These are phyloP conservation scores for Hydractinia echinata DNA, from an alignment of 30 jellyfish, hydroid and myxozoan genomes.

Conservation along the genomic window DNA sequence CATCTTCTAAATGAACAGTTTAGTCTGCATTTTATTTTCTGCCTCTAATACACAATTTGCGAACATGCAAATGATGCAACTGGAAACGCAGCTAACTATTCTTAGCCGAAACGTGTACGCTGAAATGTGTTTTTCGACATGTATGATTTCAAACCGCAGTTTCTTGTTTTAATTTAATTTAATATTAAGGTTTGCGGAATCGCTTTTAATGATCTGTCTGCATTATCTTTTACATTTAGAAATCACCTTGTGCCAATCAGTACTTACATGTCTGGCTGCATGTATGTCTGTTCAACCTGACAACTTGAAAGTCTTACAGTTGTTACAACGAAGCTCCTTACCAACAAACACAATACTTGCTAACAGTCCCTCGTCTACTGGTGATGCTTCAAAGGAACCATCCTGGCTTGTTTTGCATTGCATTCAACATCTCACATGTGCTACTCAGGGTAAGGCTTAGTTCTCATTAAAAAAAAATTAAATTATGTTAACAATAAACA, in stretches of 20 bases:
- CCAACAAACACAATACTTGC: conserved; percentile 8
- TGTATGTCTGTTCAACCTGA: conserved; percentile 70
- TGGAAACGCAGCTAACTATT: too few species aligned
- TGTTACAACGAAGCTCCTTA: background rate
- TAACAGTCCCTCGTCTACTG: background rate
- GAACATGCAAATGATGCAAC: too few species aligned
- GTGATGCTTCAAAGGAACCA: conserved; percentile 18
- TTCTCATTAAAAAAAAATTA: background rate
- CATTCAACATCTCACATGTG: conserved; percentile 1
- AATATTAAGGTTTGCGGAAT: too few species aligned
- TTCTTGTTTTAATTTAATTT: too few species aligned
- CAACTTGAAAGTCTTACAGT: conserved; percentile 13
- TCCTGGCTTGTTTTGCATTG: conserved; percentile 72
- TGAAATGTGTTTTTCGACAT: too few species aligned
- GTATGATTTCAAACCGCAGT: too few species aligned
- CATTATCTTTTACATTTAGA: conserved; percentile 31
- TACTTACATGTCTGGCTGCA: conserved; percentile 95
- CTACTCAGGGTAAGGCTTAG: conserved; percentile 15
- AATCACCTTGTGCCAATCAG: conserved; percentile 50
- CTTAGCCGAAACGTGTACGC: too few species aligned
- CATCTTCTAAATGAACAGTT: too few species aligned
- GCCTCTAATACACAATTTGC: too few species aligned
- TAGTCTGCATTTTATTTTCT: too few species aligned
- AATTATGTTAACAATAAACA: background rate
- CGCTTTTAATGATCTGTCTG: too few species aligned